Base-by-base conservation (phyloP, 2,113 vertebrate species). In the Balaeniceps rex region DNA sequence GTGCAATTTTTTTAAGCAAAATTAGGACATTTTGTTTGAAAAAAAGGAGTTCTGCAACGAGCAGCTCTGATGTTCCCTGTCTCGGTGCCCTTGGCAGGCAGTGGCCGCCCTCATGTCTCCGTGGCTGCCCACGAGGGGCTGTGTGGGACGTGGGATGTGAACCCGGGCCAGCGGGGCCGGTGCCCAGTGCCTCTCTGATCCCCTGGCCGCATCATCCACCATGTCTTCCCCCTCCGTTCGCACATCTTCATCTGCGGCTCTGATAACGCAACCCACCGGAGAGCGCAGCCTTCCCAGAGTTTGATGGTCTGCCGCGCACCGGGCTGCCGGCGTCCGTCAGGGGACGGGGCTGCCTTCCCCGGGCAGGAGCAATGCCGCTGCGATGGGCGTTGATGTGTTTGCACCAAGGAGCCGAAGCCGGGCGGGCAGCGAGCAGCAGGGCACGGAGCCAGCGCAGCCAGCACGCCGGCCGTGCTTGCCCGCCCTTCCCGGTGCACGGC, bases 111-210 rank as follows among this genome's bases (percentile, higher is more conserved):
- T 42, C n/a, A 2, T 6, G 2, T 6, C 52, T 46, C 70, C 0
- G 1, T 49, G 54, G 55, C 7, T 22, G 4, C 70, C 31, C 34
- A 5, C 9, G 40, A 33, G 16, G 23, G 66, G 26, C 42, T 31
- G 26, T 33, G 44, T 4, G 16, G 82, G 52, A 49, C 1, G 3
- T 4, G 14, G 80, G 74, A 58, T 6, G 2, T 11, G 31, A 47
- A 26, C 5, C 7, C 3, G 0, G 10, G 22, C 44, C 49, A 36
- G 42, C 5, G 1, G 46, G 24, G 80, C 25, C 3, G 0, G 10
- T 24, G 52, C 52, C 25, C 1, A 0, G 16, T 7, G 15, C 69
- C 18, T 11, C 60, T 66, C 38, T 8, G n/a, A 16, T 68, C 17
- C 46, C 31, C 34, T 6, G 3, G 26, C 54, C 7, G 0, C 55